phyloP scores from a whole-genome alignment of 2,888 invertebrate genomes.

The Xestia rhomboidea region DNA sequence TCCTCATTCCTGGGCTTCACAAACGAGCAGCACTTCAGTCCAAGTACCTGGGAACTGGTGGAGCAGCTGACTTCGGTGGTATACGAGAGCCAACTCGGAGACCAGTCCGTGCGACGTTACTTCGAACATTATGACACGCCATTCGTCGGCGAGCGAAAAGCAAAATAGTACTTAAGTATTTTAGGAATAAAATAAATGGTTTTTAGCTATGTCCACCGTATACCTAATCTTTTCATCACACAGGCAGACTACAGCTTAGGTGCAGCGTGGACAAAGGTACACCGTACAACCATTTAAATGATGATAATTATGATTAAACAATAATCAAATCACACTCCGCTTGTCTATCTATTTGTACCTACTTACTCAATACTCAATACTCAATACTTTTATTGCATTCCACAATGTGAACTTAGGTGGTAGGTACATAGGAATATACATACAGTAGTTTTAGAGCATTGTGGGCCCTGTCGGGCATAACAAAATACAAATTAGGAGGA shows the following conservation, averaged over 20 bases:
- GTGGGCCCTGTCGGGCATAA: too few relatives aligned
- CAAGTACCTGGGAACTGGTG: conserved; percentile 75
- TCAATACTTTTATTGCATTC: too few relatives aligned
- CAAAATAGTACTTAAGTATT: conserved; percentile 13
- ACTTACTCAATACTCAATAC: too few relatives aligned
- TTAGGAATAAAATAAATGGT: conserved; percentile 43
- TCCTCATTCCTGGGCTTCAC: conserved; percentile 81
- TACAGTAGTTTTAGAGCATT: too few relatives aligned
- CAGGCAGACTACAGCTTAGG: neutral
- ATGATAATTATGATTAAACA: too few relatives aligned
- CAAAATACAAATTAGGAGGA: too few relatives aligned
- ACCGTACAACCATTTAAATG: too few relatives aligned
- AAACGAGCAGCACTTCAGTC: conserved; percentile 74
- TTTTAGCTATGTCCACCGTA: conserved; percentile 12
- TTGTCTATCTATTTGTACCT: too few relatives aligned
- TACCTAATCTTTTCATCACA: neutral
- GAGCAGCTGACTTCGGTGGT: conserved; percentile 75
- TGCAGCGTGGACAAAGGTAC: too few relatives aligned
- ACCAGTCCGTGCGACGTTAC: conserved; percentile 80
- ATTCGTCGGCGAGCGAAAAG: conserved; percentile 67
- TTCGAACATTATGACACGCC: conserved; percentile 82
- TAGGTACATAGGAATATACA: too few relatives aligned
- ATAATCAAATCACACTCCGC: too few relatives aligned
- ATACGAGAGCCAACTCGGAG: conserved; percentile 71
- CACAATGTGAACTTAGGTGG: too few relatives aligned